Evolutionary conservation across 37 sponge, comb jelly and placozoan species (phyloP), one percentile per base, ranked within the genome.

Genomic region (Cliona cf. orientalis): DNA sequence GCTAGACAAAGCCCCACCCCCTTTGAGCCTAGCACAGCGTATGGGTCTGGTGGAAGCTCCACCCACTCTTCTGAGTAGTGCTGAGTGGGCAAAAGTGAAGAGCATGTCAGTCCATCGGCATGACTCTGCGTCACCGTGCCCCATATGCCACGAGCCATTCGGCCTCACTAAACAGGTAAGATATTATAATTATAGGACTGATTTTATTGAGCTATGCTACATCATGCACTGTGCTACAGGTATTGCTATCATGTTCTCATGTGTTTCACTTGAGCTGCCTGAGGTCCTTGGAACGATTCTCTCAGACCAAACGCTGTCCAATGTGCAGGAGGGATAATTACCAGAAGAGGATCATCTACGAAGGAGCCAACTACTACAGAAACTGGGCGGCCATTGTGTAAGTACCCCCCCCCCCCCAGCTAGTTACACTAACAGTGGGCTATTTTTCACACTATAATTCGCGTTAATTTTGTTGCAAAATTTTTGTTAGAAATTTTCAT

Each of bases 181-280:
- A 68, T 12, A 40, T 5, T 62, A 62, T 7, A n/a, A 25, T 62
- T 12, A 12, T 62, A 6, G 7, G 28, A 62, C 7, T 19, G 17
- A 69, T 36, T 29, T 21, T 69, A 9, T 14, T n/a, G 5, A 35
- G 56, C 28, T 28, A 57, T 35, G 33, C 21, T 57, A 59, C 25
- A 31, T 70, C 44, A 2, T 5, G 40, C 58, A 58, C 36, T 53
- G 31, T 71, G 14, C 23, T 25, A n/a, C 84, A 95, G 96, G 89
- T 93, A 43, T 75, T 93, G 3, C 78, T 97, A 41, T 93, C 92
- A 21, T 97, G 94, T 71, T 85, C 91, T 25, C 98, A 97, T 72
- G 81, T 92, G 22, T 97, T 97, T 72, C 98, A 97, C 78, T 80
- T 61, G 81, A 74, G 84, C 25, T 95, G 98, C 81, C 73, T 97